phyloP scores from a whole-genome alignment of 2,888 invertebrate species.

The Diabrotica balteata region DNA sequence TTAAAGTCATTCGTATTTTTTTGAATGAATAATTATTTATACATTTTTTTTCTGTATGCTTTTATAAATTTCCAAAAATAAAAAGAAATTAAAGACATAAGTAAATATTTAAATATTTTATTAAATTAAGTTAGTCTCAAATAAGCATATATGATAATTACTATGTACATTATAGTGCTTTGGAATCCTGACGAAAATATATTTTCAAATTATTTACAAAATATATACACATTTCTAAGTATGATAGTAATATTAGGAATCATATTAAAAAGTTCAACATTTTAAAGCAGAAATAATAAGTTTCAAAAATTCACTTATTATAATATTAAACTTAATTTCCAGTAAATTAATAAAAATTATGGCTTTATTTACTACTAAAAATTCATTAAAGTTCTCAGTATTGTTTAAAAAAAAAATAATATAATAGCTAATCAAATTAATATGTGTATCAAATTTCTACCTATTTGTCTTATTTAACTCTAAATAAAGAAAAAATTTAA shows the following conservation, averaged over 20 bases:
- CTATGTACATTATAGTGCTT: conserved; percentile 57
- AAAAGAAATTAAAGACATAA: conserved; percentile 35
- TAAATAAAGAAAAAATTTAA: too few relatives aligned
- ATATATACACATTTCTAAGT: conserved; percentile 46
- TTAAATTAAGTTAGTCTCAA: conserved; percentile 52
- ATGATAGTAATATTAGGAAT: conserved; percentile 34
- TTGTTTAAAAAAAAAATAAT: too few relatives aligned
- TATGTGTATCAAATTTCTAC: too few relatives aligned
- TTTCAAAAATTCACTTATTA: conserved; percentile 20
- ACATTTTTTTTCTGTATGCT: too few relatives aligned
- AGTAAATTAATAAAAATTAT: too few relatives aligned
- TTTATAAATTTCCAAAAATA: too few relatives aligned
- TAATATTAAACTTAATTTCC: not conserved
- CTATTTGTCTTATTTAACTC: too few relatives aligned
- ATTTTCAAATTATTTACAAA: conserved; percentile 54
- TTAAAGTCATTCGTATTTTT: too few relatives aligned
- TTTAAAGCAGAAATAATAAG: conserved; percentile 3
- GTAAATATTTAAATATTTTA: conserved; percentile 52
- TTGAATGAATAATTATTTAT: too few relatives aligned
- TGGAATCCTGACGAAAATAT: conserved; percentile 59
- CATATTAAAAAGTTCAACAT: conserved; percentile 36
- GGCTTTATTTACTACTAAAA: too few relatives aligned
- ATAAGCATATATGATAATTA: conserved; percentile 54
- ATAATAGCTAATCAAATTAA: too few relatives aligned
- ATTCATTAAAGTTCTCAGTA: too few relatives aligned